A percentile compares a stretch with the other conserved stretches of the same genome.
Evolutionary conservation across 2,888 invertebrate species (phyloP).

Genomic region (Dugesia japonica): DNA sequence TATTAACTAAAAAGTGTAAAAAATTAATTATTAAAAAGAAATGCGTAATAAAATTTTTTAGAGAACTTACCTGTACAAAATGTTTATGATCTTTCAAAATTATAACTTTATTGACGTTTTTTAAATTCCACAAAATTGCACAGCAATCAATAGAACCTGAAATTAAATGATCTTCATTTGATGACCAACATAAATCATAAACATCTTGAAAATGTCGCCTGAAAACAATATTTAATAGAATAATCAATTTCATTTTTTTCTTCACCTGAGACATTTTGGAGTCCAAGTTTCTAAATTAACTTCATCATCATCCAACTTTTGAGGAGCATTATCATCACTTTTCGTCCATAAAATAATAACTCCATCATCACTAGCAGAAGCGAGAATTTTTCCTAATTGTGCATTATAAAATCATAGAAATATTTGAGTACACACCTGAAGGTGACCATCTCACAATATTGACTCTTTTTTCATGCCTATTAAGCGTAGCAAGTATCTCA

Average conservation of each 20-base stretch:
- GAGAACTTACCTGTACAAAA: constrained; percentile 64
- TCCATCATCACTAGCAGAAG: constrained; percentile 52
- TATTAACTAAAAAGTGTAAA: too few relatives aligned
- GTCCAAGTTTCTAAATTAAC: constrained; percentile 77
- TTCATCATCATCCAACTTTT: constrained; percentile 51
- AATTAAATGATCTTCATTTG: constrained; percentile 55
- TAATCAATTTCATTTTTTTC: neutral
- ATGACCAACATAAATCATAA: constrained; percentile 77
- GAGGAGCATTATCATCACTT: constrained; percentile 49
- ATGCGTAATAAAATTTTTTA: too few relatives aligned
- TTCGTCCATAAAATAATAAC: constrained; percentile 68
- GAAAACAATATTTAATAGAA: too few relatives aligned
- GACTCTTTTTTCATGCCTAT: constrained; percentile 75
- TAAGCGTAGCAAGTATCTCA: constrained; percentile 69
- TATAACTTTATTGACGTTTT: constrained; percentile 36
- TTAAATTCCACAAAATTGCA: constrained; percentile 70
- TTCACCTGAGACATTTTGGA: constrained; percentile 47
- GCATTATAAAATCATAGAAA: too few relatives aligned
- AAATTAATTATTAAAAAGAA: too few relatives aligned
- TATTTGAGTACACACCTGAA: too few relatives aligned
- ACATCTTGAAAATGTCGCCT: constrained; percentile 83
- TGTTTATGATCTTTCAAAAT: constrained; percentile 65
- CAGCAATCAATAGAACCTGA: constrained; percentile 88
- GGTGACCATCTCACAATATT: constrained; percentile 87
- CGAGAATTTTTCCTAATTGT: constrained; percentile 34